Conservation (phyloP, 2,113 vertebrate genomes). For the Nesogale talazaci region DNA sequence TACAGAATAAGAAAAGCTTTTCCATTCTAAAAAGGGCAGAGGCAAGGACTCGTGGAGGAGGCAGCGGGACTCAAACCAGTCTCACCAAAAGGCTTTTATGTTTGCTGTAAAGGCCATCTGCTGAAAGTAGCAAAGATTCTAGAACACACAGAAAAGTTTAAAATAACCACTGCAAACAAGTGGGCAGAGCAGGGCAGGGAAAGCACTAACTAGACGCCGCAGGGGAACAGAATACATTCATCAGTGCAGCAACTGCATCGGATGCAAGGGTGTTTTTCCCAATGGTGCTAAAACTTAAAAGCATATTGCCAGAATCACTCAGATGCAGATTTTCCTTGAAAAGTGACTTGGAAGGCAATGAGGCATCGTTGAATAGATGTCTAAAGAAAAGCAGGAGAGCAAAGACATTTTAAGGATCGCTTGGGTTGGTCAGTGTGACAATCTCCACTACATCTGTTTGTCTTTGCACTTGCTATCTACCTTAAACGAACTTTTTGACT, state of each 20-base stretch:
- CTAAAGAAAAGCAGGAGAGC: background rate
- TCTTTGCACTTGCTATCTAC: no score
- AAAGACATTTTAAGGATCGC: background rate
- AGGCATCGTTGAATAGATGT: background rate
- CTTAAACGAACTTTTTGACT: no score
- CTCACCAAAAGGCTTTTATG: constrained; percentile 11
- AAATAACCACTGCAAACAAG: constrained; percentile 9
- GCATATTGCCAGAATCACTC: background rate
- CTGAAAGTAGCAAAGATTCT: background rate
- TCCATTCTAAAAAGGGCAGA: background rate
- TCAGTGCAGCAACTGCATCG: background rate
- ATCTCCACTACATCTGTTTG: no score
- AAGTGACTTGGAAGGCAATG: background rate
- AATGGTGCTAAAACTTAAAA: background rate
- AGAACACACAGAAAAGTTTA: constrained; percentile 18
- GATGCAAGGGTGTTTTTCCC: background rate
- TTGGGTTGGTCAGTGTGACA: no score
- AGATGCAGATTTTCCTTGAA: no score
- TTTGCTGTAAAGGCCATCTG: constrained; percentile 11
- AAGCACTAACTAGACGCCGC: background rate
- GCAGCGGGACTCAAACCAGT: background rate
- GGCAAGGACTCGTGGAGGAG: background rate
- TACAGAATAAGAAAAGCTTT: background rate
- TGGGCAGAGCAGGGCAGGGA: background rate
- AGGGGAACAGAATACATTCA: background rate